Evolutionary conservation across 2,888 invertebrate genomes (phyloP).

Genomic region (Drosophila fungiperda): DNA sequence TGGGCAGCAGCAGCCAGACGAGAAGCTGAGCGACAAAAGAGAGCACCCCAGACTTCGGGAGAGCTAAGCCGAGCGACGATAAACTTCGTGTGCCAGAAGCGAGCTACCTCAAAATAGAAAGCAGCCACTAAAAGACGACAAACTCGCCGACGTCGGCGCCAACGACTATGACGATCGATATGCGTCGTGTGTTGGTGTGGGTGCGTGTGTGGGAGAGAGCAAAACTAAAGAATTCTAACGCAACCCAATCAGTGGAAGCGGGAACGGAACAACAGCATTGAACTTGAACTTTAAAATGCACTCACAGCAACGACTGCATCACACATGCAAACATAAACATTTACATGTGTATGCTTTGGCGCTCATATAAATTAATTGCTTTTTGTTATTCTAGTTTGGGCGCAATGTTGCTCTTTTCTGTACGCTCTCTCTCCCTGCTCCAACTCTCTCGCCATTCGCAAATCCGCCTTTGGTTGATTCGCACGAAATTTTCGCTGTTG

Average conservation of each 20-base stretch:
- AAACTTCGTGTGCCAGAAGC: slow-evolving; percentile 33
- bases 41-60: slow-evolving; percentile 32
- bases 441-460: slow-evolving; percentile 44
- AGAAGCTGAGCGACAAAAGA: slow-evolving; percentile 27
- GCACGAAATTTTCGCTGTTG: slow-evolving; percentile 36
- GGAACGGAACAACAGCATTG: slow-evolving; percentile 63
- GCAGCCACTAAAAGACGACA: slow-evolving; percentile 61
- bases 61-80: slow-evolving; percentile 17
- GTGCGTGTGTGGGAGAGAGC: slow-evolving; percentile 49
- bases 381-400: slow-evolving; percentile 45
- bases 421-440: slow-evolving; percentile 4
- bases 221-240: slow-evolving; percentile 59
- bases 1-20: slow-evolving; percentile 8
- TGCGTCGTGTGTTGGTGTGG: slow-evolving; percentile 62
- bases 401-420: slow-evolving; percentile 25
- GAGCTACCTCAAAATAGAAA: slow-evolving; percentile 62
- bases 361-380: slow-evolving; percentile 36
- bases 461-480: slow-evolving; percentile 45
- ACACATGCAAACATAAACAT: slow-evolving; percentile 15
- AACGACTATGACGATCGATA: slow-evolving; percentile 37
- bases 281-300: slow-evolving; percentile 84
- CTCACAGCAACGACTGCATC: slow-evolving; percentile 38
- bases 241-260: slow-evolving; percentile 38
- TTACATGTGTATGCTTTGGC: slow-evolving; percentile 8
- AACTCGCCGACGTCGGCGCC: slow-evolving; percentile 17